Evolutionary conservation across 2,888 invertebrate genomes (phyloP).

Genomic region (Papilio protenor): DNA sequence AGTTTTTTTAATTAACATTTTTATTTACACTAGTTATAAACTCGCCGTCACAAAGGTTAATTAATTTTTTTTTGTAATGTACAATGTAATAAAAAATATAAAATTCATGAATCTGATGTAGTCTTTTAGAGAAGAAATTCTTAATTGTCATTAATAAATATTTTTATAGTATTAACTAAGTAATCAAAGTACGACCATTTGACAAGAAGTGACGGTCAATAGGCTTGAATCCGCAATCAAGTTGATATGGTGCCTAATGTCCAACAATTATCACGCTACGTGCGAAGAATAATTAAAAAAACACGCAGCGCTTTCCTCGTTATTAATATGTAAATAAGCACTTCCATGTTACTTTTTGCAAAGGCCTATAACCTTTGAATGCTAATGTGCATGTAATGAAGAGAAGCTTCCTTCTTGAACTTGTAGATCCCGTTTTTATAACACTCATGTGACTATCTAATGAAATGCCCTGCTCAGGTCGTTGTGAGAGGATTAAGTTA

Average conservation of each 20-base stretch:
- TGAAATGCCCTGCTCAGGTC: background rate
- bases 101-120: background rate
- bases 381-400: conserved; percentile 25
- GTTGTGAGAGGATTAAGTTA: background rate
- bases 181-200: no score
- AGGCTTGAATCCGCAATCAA: background rate
- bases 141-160: no score
- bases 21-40: background rate
- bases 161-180: no score
- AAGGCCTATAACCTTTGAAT: conserved; percentile 35
- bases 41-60: background rate
- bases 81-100: background rate
- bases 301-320: conserved; percentile 29
- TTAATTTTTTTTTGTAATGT: background rate
- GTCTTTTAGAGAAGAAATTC: no score
- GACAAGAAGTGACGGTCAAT: background rate
- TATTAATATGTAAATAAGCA: conserved; percentile 38
- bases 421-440: conserved; percentile 17
- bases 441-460: background rate
- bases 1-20: background rate
- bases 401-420: conserved; percentile 24
- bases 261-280: conserved; percentile 26
- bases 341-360: conserved; percentile 36
- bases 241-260: conserved; percentile 15
- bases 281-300: conserved; percentile 32